Percentiles rank a stretch among this genome's conserved stretches.
phyloP scores from a whole-genome alignment of 2,113 vertebrate species.

The Grallaria varia region DNA sequence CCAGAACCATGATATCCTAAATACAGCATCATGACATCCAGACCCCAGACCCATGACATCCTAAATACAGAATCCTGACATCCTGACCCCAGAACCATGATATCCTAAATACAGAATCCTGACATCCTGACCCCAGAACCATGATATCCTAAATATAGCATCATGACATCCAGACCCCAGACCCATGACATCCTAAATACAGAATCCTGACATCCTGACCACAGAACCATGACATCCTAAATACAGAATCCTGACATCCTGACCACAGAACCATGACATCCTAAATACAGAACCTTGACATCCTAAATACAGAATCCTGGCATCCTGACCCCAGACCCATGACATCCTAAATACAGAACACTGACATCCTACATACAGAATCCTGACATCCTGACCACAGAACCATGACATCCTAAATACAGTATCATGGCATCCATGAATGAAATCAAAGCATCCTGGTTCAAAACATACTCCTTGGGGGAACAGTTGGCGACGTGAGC shows the following conservation, averaged over 20 bases:
- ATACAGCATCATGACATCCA: too few relatives aligned
- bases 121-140: background rate
- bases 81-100: too few relatives aligned
- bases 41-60: too few relatives aligned
- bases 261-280: background rate
- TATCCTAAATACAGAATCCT: background rate
- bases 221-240: fast-evolving
- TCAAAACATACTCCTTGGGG: background rate
- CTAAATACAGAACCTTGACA: background rate
- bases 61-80: background rate
- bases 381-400: background rate
- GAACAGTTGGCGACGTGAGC: fast-evolving
- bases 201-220: background rate
- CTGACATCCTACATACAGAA: background rate
- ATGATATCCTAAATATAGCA: background rate
- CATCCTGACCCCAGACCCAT: too few relatives aligned
- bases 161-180: background rate
- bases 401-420: background rate
- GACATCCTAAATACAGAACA: background rate
- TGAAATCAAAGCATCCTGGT: background rate
- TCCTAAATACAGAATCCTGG: background rate
- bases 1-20: too few relatives aligned
- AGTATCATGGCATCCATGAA: background rate
- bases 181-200: too few relatives aligned
- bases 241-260: background rate